Conservation (phyloP, 2,113 vertebrate genomes). For the Neotragus moschatus region DNA sequence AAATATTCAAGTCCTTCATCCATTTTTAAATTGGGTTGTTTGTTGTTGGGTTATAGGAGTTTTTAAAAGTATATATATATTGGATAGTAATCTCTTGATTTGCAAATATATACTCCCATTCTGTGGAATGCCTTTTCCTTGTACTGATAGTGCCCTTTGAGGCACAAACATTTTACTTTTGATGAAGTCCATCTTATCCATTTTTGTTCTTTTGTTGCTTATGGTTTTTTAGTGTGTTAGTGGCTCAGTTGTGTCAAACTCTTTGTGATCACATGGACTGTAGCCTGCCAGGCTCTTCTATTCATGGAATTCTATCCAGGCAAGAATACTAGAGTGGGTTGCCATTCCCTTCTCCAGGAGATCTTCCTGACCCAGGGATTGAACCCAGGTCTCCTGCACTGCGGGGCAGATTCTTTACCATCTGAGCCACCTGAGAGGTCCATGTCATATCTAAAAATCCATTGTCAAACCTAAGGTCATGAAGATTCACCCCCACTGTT, state of each 20-base stretch:
- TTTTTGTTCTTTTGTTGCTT: background rate
- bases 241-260: background rate
- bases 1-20: background rate
- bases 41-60: background rate
- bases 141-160: background rate
- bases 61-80: background rate
- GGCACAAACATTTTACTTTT: background rate
- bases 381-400: background rate
- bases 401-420: background rate
- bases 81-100: background rate
- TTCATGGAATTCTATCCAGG: background rate
- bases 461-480: background rate
- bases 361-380: background rate
- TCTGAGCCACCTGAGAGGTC: background rate
- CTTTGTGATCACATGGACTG: background rate
- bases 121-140: background rate
- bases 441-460: background rate
- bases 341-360: background rate
- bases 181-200: background rate
- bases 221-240: background rate
- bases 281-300: background rate
- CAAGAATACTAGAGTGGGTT: background rate
- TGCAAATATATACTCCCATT: background rate
- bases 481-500: background rate
- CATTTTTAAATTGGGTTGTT: background rate